Conservation (phyloP, 2,113 vertebrate genomes). For the Barnardius zonarius region DNA sequence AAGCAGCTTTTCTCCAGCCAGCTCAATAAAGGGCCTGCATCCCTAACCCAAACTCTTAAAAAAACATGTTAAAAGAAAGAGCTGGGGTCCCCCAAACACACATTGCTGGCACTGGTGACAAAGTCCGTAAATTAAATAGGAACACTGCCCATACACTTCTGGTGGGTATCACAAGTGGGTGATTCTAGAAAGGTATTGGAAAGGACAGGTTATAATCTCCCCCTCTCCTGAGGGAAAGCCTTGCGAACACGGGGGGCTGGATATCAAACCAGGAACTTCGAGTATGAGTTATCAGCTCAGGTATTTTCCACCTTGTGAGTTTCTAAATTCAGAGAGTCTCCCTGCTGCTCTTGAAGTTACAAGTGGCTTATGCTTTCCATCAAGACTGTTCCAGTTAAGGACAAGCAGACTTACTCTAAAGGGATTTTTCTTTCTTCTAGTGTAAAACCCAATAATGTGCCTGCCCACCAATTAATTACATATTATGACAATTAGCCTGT, state of each 20-base stretch:
- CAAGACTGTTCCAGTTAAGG: not conserved
- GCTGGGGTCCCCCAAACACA: rapidly evolving
- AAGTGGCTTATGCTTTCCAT: not conserved
- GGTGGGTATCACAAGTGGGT: too few relatives aligned
- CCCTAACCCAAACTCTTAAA: not conserved
- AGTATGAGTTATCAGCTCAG: not conserved
- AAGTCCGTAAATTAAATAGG: not conserved
- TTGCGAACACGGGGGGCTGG: not conserved
- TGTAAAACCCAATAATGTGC: not conserved
- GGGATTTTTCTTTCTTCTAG: not conserved
- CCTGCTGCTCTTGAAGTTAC: not conserved
- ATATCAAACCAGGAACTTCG: not conserved
- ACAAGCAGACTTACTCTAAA: not conserved
- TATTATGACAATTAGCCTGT: not conserved
- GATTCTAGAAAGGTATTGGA: not conserved
- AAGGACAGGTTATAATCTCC: not conserved
- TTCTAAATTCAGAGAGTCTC: not conserved
- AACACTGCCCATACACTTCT: rapidly evolving
- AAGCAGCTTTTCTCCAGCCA: not conserved
- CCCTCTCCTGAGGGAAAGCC: not conserved
- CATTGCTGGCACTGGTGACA: too few relatives aligned
- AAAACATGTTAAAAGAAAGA: not conserved
- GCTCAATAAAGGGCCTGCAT: not conserved
- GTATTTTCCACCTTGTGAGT: not conserved
- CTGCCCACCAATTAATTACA: not conserved